Evolutionary conservation across 2,888 invertebrate species (phyloP), one percentile per base, ranked within the genome.

Genomic region (Kryphioiulus occultus): DNA sequence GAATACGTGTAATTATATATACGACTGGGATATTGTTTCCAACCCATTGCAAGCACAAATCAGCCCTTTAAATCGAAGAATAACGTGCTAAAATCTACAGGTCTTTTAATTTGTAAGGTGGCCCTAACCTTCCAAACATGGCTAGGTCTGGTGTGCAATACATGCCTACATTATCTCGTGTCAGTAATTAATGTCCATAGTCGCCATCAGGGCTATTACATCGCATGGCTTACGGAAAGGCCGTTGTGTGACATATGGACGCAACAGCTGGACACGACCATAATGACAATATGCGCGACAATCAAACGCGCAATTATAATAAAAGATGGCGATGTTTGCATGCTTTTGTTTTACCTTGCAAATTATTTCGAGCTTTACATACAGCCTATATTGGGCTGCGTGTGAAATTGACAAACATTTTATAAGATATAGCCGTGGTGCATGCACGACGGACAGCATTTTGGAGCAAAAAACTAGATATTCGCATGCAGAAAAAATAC

Each of bases 241-340:
- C 10, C 26, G 68, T 68, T 68, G 1, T 26, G 68, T 22, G 68
- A 68, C 68, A 84, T 42, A 84, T 84, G 42, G 42, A 17, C 35
- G 42, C 42, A 39, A 84, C 84, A 42, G 84, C 84, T 42, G 42
- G 84, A 35, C 39, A 84, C 83, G 30, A 35, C 32, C 42, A 42
- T 84, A 22, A 84, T 22, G 84, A 84, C 84, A 84, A 84, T 26
- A 68, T 12, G 84, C 42, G 84, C 84, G 22, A 42, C 84, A 84
- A 35, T 84, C 84, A 32, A 35, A 32, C 35, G 84, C 7, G 26
- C 68, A 68, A 68, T 68, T 68, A 68, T 22, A 68, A 68, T 68
- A 68, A 68, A 68, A 68, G 26, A 22, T 68, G 68, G 68, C 68
- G 68, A n/a, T 68, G 68, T 22, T 22, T 26, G 68, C 22, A 68